These are phyloP conservation scores for Oncorhynchus kisutch DNA, from an alignment of 2,113 vertebrate species.

Conservation along the genomic window DNA sequence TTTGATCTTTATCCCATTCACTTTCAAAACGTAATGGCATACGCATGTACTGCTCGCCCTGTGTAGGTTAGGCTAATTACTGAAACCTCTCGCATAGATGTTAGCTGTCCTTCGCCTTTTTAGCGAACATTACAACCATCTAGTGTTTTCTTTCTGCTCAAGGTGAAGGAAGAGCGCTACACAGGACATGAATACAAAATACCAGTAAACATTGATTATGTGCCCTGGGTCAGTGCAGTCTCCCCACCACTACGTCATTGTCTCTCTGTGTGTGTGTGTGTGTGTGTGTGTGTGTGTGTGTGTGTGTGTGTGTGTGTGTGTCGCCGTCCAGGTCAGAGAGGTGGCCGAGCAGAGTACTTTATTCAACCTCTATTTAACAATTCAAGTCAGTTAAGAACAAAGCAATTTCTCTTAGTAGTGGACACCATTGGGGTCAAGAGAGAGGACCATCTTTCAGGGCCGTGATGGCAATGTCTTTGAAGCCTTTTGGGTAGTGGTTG, in stretches of 20 bases:
- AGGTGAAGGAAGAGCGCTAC: conserved; percentile 17
- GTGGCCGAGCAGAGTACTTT: background rate
- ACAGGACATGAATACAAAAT: conserved; percentile 19
- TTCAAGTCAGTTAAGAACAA: too few species aligned
- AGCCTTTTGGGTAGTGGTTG: too few species aligned
- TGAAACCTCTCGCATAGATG: background rate
- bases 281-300: background rate
- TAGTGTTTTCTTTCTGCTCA: conserved; percentile 4
- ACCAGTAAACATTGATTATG: conserved; percentile 19
- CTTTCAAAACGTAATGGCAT: background rate
- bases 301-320: too few species aligned
- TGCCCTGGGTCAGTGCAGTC: background rate
- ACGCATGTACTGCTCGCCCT: background rate
- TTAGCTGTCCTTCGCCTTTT: background rate
- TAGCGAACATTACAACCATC: background rate
- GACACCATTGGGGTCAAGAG: background rate
- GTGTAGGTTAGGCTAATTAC: background rate
- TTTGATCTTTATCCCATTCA: background rate
- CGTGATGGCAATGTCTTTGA: too few species aligned
- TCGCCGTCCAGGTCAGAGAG: background rate
- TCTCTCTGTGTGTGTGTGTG: background rate
- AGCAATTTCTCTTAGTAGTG: background rate
- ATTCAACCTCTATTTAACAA: too few species aligned
- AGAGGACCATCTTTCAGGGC: too few species aligned
- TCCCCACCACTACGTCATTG: background rate